Evolutionary conservation across 2,113 vertebrate species (phyloP).

Genomic region (Eolophus roseicapilla): DNA sequence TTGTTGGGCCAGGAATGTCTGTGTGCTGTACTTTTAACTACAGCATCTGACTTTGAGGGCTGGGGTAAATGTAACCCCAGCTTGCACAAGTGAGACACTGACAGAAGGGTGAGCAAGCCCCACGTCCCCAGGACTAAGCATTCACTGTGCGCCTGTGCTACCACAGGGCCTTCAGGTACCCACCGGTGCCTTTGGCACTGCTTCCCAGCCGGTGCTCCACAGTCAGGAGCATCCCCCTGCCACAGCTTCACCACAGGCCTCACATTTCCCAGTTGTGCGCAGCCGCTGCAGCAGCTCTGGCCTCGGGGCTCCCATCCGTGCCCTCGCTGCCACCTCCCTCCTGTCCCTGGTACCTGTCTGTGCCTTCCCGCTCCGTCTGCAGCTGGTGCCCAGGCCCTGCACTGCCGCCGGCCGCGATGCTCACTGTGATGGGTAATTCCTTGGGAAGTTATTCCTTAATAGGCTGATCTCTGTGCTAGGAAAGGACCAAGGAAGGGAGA

Average conservation of each 20-base stretch:
- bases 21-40: neutral
- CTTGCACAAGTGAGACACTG: neutral
- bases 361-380: neutral
- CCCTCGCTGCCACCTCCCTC: neutral
- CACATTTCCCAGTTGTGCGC: accelerated
- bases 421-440: accelerated
- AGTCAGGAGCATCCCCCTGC: neutral
- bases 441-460: neutral
- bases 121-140: neutral
- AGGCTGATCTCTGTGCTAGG: neutral
- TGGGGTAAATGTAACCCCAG: neutral
- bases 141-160: neutral
- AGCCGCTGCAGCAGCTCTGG: neutral
- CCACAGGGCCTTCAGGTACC: accelerated
- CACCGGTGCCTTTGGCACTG: neutral
- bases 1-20: neutral
- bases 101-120: neutral
- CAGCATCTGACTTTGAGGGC: neutral
- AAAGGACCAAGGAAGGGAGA: neutral
- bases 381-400: accelerated
- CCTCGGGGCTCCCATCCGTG: accelerated
- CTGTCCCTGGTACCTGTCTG: neutral
- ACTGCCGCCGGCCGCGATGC: accelerated
- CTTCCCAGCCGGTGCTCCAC: neutral
- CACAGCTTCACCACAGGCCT: neutral